Percentiles rank a stretch among this genome's conserved stretches.
Conservation (phyloP, 1,140 invertebrate genomes). For the Dendrolimus kikuchii region DNA sequence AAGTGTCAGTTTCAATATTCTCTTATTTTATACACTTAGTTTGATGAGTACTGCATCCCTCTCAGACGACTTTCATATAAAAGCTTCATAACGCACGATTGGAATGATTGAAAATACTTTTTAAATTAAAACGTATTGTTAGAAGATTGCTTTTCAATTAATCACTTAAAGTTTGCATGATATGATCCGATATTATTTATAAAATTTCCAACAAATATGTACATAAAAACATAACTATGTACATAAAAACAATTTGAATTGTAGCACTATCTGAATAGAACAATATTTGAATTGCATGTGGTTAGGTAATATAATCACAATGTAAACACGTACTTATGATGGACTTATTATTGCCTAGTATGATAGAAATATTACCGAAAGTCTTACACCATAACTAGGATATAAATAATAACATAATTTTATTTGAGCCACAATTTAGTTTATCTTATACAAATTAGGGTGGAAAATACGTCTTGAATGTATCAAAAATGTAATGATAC, state of each 20-base stretch:
- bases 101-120: too few species aligned
- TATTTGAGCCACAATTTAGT: slow-evolving; percentile 50
- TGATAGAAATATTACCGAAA: slow-evolving; percentile 48
- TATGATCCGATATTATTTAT: too few species aligned
- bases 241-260: slow-evolving; percentile 3
- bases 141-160: too few species aligned
- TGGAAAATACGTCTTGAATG: slow-evolving; percentile 38
- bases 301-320: slow-evolving; percentile 15
- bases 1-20: too few species aligned
- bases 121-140: too few species aligned
- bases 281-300: slow-evolving; percentile 2
- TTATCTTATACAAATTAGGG: slow-evolving; percentile 19
- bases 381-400: slow-evolving; percentile 41
- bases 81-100: too few species aligned
- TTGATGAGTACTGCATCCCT: too few species aligned
- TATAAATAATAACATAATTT: slow-evolving; percentile 43
- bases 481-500: slow-evolving; percentile 19
- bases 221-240: not conserved
- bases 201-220: too few species aligned
- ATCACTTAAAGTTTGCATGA: too few species aligned
- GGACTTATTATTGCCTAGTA: slow-evolving; percentile 55
- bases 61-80: too few species aligned
- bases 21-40: too few species aligned
- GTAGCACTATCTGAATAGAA: slow-evolving; percentile 15
- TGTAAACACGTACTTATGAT: slow-evolving; percentile 32